Evolutionary conservation across 2,797 vertebrate species (phyloP), one percentile per base, ranked within the genome.

Genomic region (Discoglossus pictus): DNA sequence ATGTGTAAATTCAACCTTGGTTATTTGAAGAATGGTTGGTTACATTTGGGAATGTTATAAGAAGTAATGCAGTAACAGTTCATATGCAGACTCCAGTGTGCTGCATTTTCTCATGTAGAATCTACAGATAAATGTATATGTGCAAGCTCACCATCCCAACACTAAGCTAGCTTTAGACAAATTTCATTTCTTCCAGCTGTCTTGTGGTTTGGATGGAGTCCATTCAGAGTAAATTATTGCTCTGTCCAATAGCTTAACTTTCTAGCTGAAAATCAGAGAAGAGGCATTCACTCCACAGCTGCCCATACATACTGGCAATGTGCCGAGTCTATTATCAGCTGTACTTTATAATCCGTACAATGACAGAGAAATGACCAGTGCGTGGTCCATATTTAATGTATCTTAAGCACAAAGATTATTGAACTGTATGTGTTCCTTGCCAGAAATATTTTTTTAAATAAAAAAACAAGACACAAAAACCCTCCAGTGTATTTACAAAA

Each of bases 311-410:
- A 31, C 8, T 15, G 48, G 48, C 48, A 7, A 2, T 10, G 24
- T 31, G 25, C 48, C 48, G 17, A 31, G n/a, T 31, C 20, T 51
- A 51, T 31, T 31, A 25, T 51, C 48, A 51, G 48, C 25, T 51
- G 48, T 51, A n/a, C 25, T 34, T 51, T 8, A 31, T 31, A 51
- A 51, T 34, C 48, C 48, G 34, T 51, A 51, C 48, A 31, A 34
- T 51, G 48, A 51, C 25, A 31, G 48, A 31, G 25, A 51, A 51
- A 51, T 34, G 25, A 16, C 16, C 25, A 51, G 13, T 25, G 5
- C 4, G 6, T 24, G 12, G 21, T 24, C 18, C 21, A 48, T 24
- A 48, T 48, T 48, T 24, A 16, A 2, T 24, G 21, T 24, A 48
- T 25, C 17, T 48, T 2, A 48, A 13, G 43, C 5, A 21, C 11